A percentile compares a stretch with the other conserved stretches of the same genome.
phyloP scores from a whole-genome alignment of 1,140 invertebrate genomes.

The Coenobita brevimanus region DNA sequence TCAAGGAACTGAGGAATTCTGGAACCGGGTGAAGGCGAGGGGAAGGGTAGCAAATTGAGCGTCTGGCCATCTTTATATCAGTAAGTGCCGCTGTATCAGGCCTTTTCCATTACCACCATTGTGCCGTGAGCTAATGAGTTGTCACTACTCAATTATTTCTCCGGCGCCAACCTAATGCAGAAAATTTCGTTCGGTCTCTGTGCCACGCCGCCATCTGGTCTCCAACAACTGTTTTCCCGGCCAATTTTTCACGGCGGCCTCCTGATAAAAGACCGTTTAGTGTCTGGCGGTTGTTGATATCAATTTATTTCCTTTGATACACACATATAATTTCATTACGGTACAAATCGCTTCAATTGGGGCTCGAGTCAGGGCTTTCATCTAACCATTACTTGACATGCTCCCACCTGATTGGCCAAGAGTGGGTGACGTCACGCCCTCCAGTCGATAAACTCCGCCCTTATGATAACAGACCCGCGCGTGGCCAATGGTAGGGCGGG shows the following conservation, averaged over 20 bases:
- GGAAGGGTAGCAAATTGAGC: conserved; percentile 45
- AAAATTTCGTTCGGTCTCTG: conserved; percentile 48
- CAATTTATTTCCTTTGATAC: conserved; percentile 71
- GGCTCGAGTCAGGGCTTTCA: conserved; percentile 69
- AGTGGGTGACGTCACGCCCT: conserved; percentile 57
- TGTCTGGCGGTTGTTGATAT: conserved; percentile 70
- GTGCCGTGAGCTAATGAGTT: conserved; percentile 61
- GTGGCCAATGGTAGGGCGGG: conserved; percentile 33
- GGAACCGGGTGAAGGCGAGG: conserved; percentile 22
- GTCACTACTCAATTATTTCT: conserved; percentile 64
- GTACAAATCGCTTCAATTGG: conserved; percentile 70
- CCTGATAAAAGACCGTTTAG: conserved; percentile 69
- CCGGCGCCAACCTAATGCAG: conserved; percentile 41
- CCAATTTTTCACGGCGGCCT: conserved; percentile 67
- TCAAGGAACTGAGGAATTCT: conserved; percentile 48
- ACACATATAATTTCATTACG: conserved; percentile 71
- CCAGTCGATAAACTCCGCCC: conserved; percentile 39
- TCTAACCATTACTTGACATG: conserved; percentile 70
- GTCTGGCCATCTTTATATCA: conserved; percentile 41
- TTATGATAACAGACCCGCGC: conserved; percentile 17
- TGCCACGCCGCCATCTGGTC: conserved; percentile 52
- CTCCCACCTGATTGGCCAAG: conserved; percentile 55
- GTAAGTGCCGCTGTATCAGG: conserved; percentile 54
- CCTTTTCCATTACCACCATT: conserved; percentile 64
- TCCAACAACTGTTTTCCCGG: conserved; percentile 68